Evolutionary conservation across 1,140 invertebrate species (phyloP), one percentile per base, ranked within the genome.

Genomic region (Bombus superbus): DNA sequence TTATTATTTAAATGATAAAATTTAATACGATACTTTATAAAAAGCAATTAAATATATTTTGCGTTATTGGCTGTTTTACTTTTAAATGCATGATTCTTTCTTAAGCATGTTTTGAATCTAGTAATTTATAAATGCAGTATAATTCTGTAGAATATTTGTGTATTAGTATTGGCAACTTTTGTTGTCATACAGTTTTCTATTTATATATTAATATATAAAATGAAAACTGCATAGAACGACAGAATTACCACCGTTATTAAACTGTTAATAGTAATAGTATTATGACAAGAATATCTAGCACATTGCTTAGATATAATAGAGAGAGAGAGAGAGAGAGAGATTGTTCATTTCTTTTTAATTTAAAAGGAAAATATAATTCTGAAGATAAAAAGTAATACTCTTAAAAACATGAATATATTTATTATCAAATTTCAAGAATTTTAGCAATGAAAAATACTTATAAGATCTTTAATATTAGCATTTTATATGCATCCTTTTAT

Each of bases 61-160:
- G 3, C 18, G 47, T 3, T 69, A 40, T 40, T 69, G 25, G 6
- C 35, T 57, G 66, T 71, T 38, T 69, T 15, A 53, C 11, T 68
- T 59, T 38, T n/a, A n/a, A 38, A 57, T 53, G 78, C 78, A 80
- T 71, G 66, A 40, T 57, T 32, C 6, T 35, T 28, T 25, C 11
- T 32, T 13, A 71, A 32, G 76, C 76, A 79, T 66, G 76, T 10
- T 44, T 35, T 59, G 44, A 53, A 59, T 76, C 28, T 40, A 18
- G 13, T 76, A 57, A 9, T 57, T 57, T 76, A 76, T 28, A 78
- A 78, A 42, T 35, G 11, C 76, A 35, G 9, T 42, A 78, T 25
- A 57, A 78, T 69, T 69, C 4, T 40, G n/a, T 22, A 69, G 35
- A 40, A 40, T 53, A 81, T 40, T 71, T 57, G 57, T 71, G 4